Conservation (phyloP, 2,113 vertebrate genomes). For the Alouatta palliata region DNA sequence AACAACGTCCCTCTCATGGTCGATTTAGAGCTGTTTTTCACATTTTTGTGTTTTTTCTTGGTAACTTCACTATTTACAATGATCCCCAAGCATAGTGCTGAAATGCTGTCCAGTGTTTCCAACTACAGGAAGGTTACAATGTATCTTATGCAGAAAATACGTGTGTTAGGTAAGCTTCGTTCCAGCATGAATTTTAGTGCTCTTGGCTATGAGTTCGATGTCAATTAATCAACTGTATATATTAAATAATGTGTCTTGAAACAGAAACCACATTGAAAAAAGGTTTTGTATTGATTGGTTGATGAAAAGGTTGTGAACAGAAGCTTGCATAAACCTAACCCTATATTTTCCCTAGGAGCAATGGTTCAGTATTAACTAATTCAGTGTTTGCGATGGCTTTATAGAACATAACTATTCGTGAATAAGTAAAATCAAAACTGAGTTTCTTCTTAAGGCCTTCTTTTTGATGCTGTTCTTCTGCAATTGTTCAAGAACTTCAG, state of each 20-base stretch:
- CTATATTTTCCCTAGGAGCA: neutral
- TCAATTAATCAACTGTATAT: neutral
- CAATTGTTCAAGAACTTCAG: neutral
- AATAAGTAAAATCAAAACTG: neutral
- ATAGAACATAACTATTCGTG: neutral
- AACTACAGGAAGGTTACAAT: neutral
- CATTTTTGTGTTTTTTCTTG: neutral
- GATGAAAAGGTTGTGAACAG: neutral
- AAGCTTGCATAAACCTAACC: neutral
- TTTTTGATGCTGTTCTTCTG: neutral
- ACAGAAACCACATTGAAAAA: neutral
- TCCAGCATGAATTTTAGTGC: neutral
- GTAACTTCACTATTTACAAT: neutral
- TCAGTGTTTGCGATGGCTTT: neutral
- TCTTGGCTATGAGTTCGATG: neutral
- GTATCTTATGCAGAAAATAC: neutral
- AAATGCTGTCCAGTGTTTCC: neutral
- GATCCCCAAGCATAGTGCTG: too few relatives aligned
- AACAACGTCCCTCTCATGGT: neutral
- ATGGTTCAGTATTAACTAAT: neutral
- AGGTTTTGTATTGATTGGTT: neutral
- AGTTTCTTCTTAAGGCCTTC: neutral
- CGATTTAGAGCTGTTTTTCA: neutral
- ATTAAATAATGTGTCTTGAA: neutral
- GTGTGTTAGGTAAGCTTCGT: neutral